Evolutionary conservation across 2,888 invertebrate genomes (phyloP).

Genomic region (Microchrysa polita): DNA sequence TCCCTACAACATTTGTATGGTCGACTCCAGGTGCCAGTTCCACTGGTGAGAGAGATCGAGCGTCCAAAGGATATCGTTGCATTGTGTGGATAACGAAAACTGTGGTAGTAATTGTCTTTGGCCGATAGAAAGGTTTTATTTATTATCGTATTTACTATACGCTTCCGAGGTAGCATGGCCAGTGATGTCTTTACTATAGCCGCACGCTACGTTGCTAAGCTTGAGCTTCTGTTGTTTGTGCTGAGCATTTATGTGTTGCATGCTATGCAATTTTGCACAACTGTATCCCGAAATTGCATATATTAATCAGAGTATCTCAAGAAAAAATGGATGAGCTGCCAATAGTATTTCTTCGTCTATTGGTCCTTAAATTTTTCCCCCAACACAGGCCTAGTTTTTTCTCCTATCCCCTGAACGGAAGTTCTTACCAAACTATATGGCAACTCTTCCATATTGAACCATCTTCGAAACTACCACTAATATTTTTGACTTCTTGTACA

Average conservation of each 20-base stretch:
- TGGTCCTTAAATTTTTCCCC: background rate
- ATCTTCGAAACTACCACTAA: background rate
- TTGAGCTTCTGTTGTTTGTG: background rate
- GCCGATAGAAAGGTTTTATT: conserved; percentile 39
- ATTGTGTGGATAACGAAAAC: conserved; percentile 20
- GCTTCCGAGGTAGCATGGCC: conserved; percentile 1
- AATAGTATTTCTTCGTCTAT: background rate
- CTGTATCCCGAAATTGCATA: conserved; percentile 14
- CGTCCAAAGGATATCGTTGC: background rate
- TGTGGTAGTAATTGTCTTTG: conserved; percentile 42
- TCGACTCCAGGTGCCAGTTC: background rate
- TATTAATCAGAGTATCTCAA: conserved; percentile 28
- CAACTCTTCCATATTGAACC: background rate
- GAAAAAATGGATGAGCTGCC: background rate
- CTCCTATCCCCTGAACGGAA: no score
- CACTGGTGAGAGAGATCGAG: background rate
- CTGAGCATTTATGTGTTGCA: background rate
- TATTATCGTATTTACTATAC: conserved; percentile 29
- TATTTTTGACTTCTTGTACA: background rate
- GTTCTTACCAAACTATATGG: no score
- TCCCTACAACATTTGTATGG: background rate
- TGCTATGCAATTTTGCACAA: conserved; percentile 5
- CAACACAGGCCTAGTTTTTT: no score
- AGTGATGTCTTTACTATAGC: conserved; percentile 36
- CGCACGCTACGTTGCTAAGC: background rate